These are phyloP conservation scores for Ectemnius continuus DNA, from an alignment of 2,888 invertebrate genomes.

Conservation along the genomic window DNA sequence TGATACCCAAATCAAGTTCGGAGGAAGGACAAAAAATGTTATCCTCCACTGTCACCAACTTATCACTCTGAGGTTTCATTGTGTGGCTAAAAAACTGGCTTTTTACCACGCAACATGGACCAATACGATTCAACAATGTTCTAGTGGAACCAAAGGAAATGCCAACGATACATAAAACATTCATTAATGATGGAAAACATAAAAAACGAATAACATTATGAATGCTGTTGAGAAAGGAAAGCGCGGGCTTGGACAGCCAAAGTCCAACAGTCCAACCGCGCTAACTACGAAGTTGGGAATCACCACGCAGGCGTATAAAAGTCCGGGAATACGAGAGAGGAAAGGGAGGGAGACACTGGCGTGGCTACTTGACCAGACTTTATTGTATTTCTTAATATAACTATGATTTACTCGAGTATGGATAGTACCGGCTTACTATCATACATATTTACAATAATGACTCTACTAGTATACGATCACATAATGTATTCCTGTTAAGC, in stretches of 20 bases:
- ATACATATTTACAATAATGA: slow-evolving; percentile 50
- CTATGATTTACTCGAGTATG: slow-evolving; percentile 21
- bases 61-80: slow-evolving; percentile 19
- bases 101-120: no score
- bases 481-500: slow-evolving; percentile 1
- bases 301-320: background rate
- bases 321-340: background rate
- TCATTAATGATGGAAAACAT: background rate
- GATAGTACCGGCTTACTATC: slow-evolving; percentile 36
- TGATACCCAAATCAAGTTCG: slow-evolving; percentile 84
- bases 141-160: no score
- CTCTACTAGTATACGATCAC: slow-evolving; percentile 28
- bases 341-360: background rate
- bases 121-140: no score
- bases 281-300: background rate
- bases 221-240: background rate
- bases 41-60: slow-evolving; percentile 60
- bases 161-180: no score
- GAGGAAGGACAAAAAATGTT: slow-evolving; percentile 80
- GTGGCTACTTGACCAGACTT: slow-evolving; percentile 7
- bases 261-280: background rate
- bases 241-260: background rate
- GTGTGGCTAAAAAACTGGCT: no score
- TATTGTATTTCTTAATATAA: slow-evolving; percentile 24
- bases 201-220: slow-evolving; percentile 6